A percentile compares a stretch with the other conserved stretches of the same genome.
phyloP scores from a whole-genome alignment of 1,140 invertebrate species.

The Ectropis grisescens region DNA sequence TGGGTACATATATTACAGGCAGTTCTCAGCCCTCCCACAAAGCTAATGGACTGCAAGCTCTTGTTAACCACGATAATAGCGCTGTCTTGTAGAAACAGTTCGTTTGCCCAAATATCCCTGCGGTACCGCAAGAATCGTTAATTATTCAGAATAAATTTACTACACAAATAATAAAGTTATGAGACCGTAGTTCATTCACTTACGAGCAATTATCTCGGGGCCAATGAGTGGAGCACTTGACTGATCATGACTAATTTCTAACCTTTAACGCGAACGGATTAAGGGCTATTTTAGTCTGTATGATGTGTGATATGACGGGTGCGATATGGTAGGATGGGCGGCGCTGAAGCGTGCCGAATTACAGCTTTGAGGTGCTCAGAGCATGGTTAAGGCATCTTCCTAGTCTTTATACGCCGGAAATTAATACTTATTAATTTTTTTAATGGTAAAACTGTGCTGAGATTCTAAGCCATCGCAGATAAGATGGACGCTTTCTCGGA shows the following conservation, averaged over 20 bases:
- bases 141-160: conserved; percentile 13
- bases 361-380: conserved; percentile 32
- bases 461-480: too few relatives aligned
- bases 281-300: conserved; percentile 17
- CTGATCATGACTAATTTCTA: too few relatives aligned
- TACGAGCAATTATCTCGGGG: conserved; percentile 29
- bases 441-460: too few relatives aligned
- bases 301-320: conserved; percentile 23
- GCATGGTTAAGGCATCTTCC: conserved; percentile 24
- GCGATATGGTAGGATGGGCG: conserved; percentile 51
- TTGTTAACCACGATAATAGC: conserved; percentile 6
- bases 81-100: conserved; percentile 2
- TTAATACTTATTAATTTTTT: conserved; percentile 11
- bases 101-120: background rate
- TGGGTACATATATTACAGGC: too few relatives aligned
- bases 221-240: conserved; percentile 9
- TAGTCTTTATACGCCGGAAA: conserved; percentile 25
- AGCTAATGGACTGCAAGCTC: too few relatives aligned
- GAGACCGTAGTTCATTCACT: conserved; percentile 40
- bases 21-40: too few relatives aligned
- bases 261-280: conserved; percentile 13
- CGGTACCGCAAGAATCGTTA: conserved; percentile 2
- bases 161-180: conserved; percentile 10
- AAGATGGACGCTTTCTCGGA: too few relatives aligned
- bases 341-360: conserved; percentile 31